Conservation (phyloP, 2,797 vertebrate species). For the Momotus momota region DNA sequence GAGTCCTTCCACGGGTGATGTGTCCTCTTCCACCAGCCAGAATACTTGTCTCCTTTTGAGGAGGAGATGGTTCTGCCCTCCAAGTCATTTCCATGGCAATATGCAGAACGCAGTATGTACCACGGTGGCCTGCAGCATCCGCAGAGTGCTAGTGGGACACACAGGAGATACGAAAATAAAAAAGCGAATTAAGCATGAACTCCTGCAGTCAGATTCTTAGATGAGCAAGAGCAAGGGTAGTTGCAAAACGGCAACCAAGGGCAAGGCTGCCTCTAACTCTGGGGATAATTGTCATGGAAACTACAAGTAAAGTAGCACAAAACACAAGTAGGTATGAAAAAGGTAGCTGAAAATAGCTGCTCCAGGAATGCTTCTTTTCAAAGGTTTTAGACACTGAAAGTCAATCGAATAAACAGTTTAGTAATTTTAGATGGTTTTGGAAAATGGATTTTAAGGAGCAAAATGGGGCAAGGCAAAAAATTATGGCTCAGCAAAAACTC, state of each 20-base stretch:
- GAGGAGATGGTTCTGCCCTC: background rate
- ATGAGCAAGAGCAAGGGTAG: background rate
- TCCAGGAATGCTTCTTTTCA: constrained; percentile 9
- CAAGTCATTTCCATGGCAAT: background rate
- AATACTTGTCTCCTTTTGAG: background rate
- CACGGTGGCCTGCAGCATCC: background rate
- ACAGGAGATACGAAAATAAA: background rate
- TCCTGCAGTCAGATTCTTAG: background rate
- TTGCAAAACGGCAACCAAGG: constrained; percentile 2
- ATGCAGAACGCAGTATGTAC: background rate
- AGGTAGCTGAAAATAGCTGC: constrained; percentile 58
- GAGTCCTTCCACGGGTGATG: background rate
- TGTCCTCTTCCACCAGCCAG: background rate
- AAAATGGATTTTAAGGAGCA: constrained; percentile 4
- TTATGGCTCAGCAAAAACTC: background rate
- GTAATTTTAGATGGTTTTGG: constrained; percentile 25
- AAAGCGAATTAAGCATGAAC: background rate
- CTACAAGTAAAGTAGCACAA: constrained; percentile 51
- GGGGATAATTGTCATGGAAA: constrained; percentile 65
- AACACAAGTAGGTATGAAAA: constrained; percentile 40
- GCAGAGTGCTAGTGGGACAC: background rate
- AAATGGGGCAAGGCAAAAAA: constrained; percentile 11
- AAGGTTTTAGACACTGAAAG: constrained; percentile 39
- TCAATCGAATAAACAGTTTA: constrained; percentile 2
- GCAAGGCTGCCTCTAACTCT: constrained; percentile 1